Base-by-base conservation (phyloP, 2,797 vertebrate species). In the Lateolabrax maculatus region DNA sequence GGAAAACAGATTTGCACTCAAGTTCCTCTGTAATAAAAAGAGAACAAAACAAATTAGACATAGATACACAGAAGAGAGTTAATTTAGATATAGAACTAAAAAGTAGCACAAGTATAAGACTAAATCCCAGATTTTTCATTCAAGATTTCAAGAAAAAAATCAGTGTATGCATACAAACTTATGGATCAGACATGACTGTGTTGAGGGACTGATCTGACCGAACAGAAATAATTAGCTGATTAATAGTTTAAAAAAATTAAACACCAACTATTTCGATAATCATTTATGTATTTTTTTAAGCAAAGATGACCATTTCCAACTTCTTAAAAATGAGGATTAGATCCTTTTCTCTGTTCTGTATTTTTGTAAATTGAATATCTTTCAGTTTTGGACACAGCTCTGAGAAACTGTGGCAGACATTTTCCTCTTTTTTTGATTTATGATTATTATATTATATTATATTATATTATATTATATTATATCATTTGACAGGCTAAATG, bases 11-110 rank as follows among this genome's bases (percentile, higher is more conserved):
- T 53, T 89, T 96, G 84, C 88, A 93, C 80, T 94, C 96, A 36
- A 85, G 93, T 79, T 98, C 97, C 89, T 97, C 98, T 99, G 93
- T 51, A 92, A 92, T 4, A 25, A 63, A 53, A 64, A 64, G 31
- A 70, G 9, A 34, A 10, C 4, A 61, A 21, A 76, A 49, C 9
- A 58, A 21, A 29, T 77, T 62, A 63, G 39, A 68, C 1, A 37
- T 18, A 49, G 48, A 48, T 37, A 10, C 21, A 34, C 9, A 27
- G 31, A 16, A 25, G n/a, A n/a, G n/a, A 12, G 3, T 53, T 8
- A 2, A 37, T 31, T 15, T 2, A 64, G 39, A 25, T 12, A 27
- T 29, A 2, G 39, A 34, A 31, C 19, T 13, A 44, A 16, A 6
- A 18, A 4, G 9, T 2, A 39, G 34, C 1, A 66, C 11, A 65